A percentile compares a stretch with the other conserved stretches of the same genome.
phyloP scores from a whole-genome alignment of 2,113 vertebrate species.

The Pollimyrus isidori region DNA sequence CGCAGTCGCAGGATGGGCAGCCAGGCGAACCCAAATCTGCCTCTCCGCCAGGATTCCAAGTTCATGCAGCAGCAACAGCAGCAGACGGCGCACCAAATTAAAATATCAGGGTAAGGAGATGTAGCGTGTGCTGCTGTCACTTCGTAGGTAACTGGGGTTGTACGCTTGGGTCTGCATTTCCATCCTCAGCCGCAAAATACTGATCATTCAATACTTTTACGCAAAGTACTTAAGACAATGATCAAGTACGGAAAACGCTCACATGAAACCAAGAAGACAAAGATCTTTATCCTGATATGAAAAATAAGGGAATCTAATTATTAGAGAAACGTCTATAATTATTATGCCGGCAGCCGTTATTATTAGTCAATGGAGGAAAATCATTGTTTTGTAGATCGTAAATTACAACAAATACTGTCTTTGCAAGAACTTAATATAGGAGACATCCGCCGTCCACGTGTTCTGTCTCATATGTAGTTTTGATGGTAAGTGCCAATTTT shows the following conservation, averaged over 20 bases:
- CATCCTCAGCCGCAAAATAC: neutral
- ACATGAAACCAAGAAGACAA: neutral
- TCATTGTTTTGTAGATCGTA: neutral
- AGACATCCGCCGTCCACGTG: neutral
- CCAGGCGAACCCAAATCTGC: conserved; percentile 46
- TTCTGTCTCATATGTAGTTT: neutral
- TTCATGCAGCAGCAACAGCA: conserved; percentile 44
- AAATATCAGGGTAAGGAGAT: conserved; percentile 63
- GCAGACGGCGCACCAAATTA: conserved; percentile 45
- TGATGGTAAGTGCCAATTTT: neutral
- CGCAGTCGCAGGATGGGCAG: conserved; percentile 76
- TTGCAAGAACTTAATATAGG: neutral
- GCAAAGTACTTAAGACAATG: neutral
- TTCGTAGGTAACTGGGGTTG: neutral
- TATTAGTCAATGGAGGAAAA: neutral
- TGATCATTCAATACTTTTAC: neutral
- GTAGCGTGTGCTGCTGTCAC: neutral
- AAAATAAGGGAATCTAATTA: neutral
- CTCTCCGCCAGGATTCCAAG: conserved; percentile 47
- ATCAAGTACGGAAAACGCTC: neutral
- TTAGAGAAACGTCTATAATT: neutral
- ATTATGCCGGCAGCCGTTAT: neutral
- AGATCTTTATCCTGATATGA: neutral
- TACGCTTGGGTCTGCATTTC: neutral
- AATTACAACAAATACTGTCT: neutral